phyloP scores from a whole-genome alignment of 2,888 invertebrate species.

The Acanthosoma haemorrhoidale region DNA sequence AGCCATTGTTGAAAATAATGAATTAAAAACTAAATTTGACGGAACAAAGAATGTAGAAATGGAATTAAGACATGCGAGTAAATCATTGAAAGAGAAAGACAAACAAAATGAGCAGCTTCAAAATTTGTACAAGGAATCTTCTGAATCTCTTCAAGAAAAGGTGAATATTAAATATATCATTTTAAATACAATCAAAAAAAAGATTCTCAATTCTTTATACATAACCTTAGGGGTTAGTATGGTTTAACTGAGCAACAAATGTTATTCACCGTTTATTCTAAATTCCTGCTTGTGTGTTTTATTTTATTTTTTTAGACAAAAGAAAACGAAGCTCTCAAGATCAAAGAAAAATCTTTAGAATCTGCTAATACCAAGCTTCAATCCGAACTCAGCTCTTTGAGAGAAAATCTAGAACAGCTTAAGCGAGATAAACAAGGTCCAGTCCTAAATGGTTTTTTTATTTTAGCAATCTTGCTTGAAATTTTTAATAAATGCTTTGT shows the following conservation, averaged over 20 bases:
- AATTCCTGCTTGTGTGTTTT: too few relatives aligned
- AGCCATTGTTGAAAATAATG: neutral
- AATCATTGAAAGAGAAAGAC: slow-evolving; percentile 18
- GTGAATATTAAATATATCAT: neutral
- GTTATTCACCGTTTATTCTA: too few relatives aligned
- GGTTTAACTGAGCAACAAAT: too few relatives aligned
- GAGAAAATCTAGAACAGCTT: neutral
- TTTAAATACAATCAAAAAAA: too few relatives aligned
- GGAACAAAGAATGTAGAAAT: neutral
- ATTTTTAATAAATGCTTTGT: slow-evolving; percentile 21
- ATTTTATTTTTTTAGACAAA: slow-evolving; percentile 5
- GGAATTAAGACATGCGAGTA: neutral
- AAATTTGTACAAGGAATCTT: neutral
- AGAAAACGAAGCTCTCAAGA: slow-evolving; percentile 11
- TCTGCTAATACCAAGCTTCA: neutral
- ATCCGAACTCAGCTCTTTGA: neutral
- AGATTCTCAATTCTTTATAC: too few relatives aligned
- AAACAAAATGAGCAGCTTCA: slow-evolving; percentile 18
- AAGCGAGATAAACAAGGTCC: slow-evolving; percentile 23
- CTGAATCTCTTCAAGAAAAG: slow-evolving; percentile 13
- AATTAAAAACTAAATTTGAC: slow-evolving; percentile 17
- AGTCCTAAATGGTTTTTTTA: slow-evolving; percentile 2
- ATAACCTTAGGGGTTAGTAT: too few relatives aligned
- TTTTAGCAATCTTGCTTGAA: slow-evolving; percentile 13
- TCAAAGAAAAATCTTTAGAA: slow-evolving; percentile 15